Conservation (phyloP, 2,113 vertebrate species). For the Origma solitaria region DNA sequence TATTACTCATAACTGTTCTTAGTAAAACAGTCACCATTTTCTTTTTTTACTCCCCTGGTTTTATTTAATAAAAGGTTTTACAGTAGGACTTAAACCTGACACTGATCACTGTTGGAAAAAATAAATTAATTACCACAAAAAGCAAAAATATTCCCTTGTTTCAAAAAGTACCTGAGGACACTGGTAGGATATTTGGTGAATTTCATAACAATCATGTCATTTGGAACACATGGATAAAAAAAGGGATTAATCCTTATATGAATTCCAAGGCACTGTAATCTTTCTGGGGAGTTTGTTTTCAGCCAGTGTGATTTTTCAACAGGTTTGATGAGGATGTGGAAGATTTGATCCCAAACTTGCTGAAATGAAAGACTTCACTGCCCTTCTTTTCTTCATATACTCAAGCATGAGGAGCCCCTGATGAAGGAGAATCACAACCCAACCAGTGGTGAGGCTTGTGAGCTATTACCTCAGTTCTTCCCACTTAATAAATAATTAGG, state of each 20-base stretch:
- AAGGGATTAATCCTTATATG: neutral
- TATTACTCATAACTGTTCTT: neutral
- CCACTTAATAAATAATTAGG: neutral
- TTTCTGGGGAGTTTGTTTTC: neutral
- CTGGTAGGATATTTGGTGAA: neutral
- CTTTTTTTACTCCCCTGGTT: neutral
- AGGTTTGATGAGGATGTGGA: neutral
- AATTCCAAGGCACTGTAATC: neutral
- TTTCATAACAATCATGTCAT: neutral
- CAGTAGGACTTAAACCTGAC: neutral
- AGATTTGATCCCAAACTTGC: neutral
- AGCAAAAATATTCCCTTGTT: neutral
- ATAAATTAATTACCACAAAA: neutral
- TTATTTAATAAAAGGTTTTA: neutral
- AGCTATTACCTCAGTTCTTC: neutral
- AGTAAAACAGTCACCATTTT: neutral
- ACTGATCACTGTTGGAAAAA: neutral
- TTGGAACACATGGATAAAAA: neutral
- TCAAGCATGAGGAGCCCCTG: neutral
- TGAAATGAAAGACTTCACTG: neutral
- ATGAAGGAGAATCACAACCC: neutral
- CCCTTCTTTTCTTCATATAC: neutral
- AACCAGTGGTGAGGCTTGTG: fast-evolving
- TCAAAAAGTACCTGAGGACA: neutral
- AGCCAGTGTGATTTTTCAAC: neutral